Percentiles rank a stretch among this genome's conserved stretches.
These are phyloP conservation scores for Kryptopterus vitreolus DNA, from an alignment of 2,797 vertebrate species.

Conservation along the genomic window DNA sequence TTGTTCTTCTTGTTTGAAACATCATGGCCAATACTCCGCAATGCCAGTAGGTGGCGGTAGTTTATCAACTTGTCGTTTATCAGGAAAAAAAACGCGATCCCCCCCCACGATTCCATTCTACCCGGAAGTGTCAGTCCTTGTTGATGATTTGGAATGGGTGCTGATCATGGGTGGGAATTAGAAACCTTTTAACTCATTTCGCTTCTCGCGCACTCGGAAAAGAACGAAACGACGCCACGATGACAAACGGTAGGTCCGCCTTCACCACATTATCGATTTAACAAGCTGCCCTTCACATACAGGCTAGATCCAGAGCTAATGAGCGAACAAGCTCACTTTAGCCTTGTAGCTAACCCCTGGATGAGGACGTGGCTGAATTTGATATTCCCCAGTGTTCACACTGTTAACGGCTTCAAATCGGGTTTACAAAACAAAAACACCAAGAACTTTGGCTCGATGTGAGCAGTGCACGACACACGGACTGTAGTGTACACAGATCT, in stretches of 20 bases:
- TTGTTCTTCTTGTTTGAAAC: not conserved
- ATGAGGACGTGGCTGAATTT: constrained; percentile 66
- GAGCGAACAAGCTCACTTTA: constrained; percentile 44
- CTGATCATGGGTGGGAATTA: constrained; percentile 61
- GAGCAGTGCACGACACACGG: not conserved
- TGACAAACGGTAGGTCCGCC: constrained; percentile 76
- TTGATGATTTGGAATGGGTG: constrained; percentile 42
- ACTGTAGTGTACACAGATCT: not conserved
- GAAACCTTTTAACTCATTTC: not conserved
- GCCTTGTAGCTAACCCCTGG: not conserved
- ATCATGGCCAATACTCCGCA: not conserved
- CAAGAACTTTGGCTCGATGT: not conserved
- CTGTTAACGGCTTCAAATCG: not conserved
- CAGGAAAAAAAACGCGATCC: no score
- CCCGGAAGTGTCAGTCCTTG: constrained; percentile 21
- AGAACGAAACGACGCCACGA: constrained; percentile 61
- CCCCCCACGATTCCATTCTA: constrained; percentile 21
- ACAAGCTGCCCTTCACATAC: not conserved
- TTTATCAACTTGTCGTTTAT: not conserved
- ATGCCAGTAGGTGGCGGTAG: not conserved
- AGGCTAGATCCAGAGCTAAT: not conserved
- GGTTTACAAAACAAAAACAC: not conserved
- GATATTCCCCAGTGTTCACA: not conserved
- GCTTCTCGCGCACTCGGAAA: constrained; percentile 16
- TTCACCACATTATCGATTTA: not conserved